Conservation (phyloP, 2,888 invertebrate genomes). For the Eretmocerus hayati region DNA sequence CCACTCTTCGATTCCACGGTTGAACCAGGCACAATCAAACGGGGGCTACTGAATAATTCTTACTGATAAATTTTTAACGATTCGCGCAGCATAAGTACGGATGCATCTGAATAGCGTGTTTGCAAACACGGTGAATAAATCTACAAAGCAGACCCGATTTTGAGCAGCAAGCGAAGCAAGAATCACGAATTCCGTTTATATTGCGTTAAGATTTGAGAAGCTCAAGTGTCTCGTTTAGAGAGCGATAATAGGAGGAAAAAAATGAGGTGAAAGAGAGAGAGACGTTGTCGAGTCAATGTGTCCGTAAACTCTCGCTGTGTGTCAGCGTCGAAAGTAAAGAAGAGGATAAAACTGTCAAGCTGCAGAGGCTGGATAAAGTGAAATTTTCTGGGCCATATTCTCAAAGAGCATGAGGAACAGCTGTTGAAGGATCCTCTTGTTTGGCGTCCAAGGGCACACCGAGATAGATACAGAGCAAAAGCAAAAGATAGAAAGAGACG, state of each 20-base stretch:
- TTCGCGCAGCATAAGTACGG: no score
- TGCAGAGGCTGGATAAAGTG: background rate
- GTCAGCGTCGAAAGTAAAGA: background rate
- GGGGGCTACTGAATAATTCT: no score
- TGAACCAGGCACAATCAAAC: no score
- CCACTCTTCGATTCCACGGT: no score
- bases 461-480: background rate
- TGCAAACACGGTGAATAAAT: no score
- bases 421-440: slow-evolving; percentile 4
- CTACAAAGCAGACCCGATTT: no score
- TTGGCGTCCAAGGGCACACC: background rate
- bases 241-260: slow-evolving; percentile 7
- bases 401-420: slow-evolving; percentile 11
- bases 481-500: background rate
- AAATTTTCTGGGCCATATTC: background rate
- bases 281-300: slow-evolving; percentile 4
- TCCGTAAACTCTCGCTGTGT: no score
- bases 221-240: background rate
- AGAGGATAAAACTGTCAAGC: background rate
- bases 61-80: no score
- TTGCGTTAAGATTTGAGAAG: no score
- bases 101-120: no score
- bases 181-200: no score
- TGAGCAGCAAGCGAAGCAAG: no score
- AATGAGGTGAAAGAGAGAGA: slow-evolving; percentile 5